phyloP scores from a whole-genome alignment of 2,113 vertebrate species.

The Halichoerus grypus region DNA sequence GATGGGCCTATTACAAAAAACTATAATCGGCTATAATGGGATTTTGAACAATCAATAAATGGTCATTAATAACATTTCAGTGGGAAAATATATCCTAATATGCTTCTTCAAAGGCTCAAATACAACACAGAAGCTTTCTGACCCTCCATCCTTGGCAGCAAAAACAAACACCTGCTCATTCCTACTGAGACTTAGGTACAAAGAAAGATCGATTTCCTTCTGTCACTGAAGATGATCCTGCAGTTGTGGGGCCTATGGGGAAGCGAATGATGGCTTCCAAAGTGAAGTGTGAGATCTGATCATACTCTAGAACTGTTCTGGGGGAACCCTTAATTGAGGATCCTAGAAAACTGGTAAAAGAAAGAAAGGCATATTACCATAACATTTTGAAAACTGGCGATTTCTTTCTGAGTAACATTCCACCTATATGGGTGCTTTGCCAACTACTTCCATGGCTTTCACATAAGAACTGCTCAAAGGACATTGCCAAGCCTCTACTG shows the following conservation, averaged over 20 bases:
- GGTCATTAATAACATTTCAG: not conserved
- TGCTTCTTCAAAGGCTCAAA: not conserved
- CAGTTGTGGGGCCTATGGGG: not conserved
- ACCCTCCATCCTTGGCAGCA: not conserved
- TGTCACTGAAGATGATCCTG: not conserved
- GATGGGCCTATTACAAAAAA: not conserved
- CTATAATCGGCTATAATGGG: not conserved
- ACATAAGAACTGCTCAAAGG: not conserved
- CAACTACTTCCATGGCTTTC: not conserved
- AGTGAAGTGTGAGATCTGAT: not conserved
- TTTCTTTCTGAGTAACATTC: not conserved
- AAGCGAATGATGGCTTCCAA: not conserved
- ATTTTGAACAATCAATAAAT: conserved; percentile 44
- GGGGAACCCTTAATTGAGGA: not conserved
- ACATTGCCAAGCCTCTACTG: not conserved
- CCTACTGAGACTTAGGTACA: not conserved
- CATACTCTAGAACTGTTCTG: not conserved
- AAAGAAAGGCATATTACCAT: not conserved
- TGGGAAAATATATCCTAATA: not conserved
- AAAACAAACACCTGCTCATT: not conserved
- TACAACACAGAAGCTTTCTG: not conserved
- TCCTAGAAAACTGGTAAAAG: not conserved
- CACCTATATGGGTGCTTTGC: too few species aligned
- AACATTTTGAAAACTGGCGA: not conserved
- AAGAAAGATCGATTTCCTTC: not conserved